A percentile compares a stretch with the other conserved stretches of the same genome.
Conservation (phyloP, 2,888 invertebrate genomes). For the Keiferia lycopersicella region DNA sequence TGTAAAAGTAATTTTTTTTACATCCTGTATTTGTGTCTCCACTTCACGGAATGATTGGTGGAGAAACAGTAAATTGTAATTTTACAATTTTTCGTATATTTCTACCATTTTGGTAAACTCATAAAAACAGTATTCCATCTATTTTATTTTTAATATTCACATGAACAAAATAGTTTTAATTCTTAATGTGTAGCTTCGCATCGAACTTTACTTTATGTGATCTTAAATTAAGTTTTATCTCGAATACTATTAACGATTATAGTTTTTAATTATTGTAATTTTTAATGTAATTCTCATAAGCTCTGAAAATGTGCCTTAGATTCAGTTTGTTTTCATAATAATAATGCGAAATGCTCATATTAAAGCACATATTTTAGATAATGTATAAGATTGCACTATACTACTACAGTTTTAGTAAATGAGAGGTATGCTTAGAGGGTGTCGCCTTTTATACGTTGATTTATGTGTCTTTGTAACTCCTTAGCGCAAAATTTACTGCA, state of each 20-base stretch:
- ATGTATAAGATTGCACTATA: constrained; percentile 7
- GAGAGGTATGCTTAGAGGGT: background rate
- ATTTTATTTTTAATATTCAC: background rate
- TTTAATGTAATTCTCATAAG: background rate
- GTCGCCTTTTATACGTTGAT: background rate
- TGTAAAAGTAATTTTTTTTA: no score
- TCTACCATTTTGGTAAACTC: background rate
- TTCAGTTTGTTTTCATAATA: background rate
- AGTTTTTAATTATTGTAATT: constrained; percentile 7
- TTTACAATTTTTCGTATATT: background rate
- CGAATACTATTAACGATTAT: constrained; percentile 16
- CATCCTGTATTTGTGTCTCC: no score
- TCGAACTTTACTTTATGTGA: constrained; percentile 25
- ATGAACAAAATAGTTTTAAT: constrained; percentile 14
- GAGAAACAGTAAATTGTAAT: background rate
- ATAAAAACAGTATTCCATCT: constrained; percentile 1
- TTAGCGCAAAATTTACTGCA: no score
- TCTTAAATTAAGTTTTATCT: constrained; percentile 22
- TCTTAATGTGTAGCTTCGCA: background rate
- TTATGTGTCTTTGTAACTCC: no score
- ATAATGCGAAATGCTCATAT: constrained; percentile 15
- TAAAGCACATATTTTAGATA: constrained; percentile 23
- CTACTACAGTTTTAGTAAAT: background rate
- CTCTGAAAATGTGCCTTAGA: constrained; percentile 14
- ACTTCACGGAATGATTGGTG: no score